Percentiles rank a stretch among this genome's conserved stretches.
phyloP scores from a whole-genome alignment of 37 sponge, comb jelly and placozoan genomes.

The Haliclona indistincta region DNA sequence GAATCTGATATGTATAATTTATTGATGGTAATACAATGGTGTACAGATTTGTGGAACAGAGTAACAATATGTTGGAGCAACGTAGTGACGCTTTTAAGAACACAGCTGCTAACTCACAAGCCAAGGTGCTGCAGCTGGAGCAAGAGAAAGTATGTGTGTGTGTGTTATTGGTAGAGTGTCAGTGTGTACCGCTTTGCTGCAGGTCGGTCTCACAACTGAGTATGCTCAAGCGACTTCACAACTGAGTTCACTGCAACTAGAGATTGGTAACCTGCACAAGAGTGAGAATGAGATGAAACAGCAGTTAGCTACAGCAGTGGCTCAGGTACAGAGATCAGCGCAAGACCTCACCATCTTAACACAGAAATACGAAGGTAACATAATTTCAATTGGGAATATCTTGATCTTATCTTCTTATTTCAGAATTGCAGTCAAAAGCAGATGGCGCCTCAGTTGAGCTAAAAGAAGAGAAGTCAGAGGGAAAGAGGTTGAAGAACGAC shows the following conservation, averaged over 20 bases:
- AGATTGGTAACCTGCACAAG: conserved; percentile 32
- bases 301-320: conserved; percentile 78
- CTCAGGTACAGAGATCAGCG: conserved; percentile 67
- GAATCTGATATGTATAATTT: not conserved
- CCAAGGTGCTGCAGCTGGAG: conserved; percentile 79
- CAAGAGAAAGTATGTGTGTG: conserved; percentile 74
- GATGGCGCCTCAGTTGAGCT: conserved; percentile 17
- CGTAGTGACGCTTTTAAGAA: conserved; percentile 90
- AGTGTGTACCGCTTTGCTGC: not conserved
- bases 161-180: not conserved
- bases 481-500: conserved; percentile 55
- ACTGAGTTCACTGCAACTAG: conserved; percentile 72
- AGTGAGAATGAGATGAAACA: conserved; percentile 74
- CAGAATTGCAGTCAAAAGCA: conserved; percentile 45
- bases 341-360: conserved; percentile 59
- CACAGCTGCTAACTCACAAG: conserved; percentile 85
- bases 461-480: conserved; percentile 57
- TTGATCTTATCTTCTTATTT: not conserved
- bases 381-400: not conserved
- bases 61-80: conserved; percentile 90
- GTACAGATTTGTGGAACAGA: conserved; percentile 93
- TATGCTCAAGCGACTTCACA: conserved; percentile 57
- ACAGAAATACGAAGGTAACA: conserved; percentile 62
- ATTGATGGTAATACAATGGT: not conserved
- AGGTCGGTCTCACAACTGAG: conserved; percentile 72